Conservation (phyloP, 2,797 vertebrate genomes). For the Acestrorhynchus altus region DNA sequence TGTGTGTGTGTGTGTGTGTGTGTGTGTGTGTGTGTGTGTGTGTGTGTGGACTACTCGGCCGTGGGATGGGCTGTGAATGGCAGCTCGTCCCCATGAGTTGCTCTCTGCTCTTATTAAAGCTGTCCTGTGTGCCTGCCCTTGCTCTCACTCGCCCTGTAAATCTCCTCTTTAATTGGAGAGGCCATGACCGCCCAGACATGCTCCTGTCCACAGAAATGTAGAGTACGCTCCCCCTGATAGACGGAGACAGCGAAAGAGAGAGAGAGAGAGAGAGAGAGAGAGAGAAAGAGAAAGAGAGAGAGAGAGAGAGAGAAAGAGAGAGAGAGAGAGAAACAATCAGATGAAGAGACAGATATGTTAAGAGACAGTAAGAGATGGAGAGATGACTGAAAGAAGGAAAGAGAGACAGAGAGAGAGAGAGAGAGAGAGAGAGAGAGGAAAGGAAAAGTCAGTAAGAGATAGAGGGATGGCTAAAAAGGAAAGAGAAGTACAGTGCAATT, state of each 20-base stretch:
- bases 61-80: constrained; percentile 28
- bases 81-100: constrained; percentile 28
- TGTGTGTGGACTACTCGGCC: constrained; percentile 5
- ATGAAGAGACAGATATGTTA: constrained; percentile 50
- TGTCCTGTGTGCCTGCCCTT: constrained; percentile 75
- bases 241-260: constrained; percentile 49
- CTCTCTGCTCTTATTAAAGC: constrained; percentile 75
- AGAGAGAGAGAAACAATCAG: constrained; percentile 52
- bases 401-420: constrained; percentile 52
- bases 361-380: constrained; percentile 53
- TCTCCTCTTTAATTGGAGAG: constrained; percentile 80
- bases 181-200: constrained; percentile 67
- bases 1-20: too few species aligned
- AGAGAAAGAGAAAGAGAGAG: constrained; percentile 47
- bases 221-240: constrained; percentile 12
- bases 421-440: constrained; percentile 33
- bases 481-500: constrained; percentile 39
- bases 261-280: constrained; percentile 39
- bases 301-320: constrained; percentile 5
- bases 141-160: constrained; percentile 78
- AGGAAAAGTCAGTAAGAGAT: neutral
- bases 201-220: constrained; percentile 66
- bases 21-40: constrained; percentile 22
- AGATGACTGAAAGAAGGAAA: constrained; percentile 32
- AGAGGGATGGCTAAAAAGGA: neutral